Base-by-base conservation (phyloP, 2,888 invertebrate genomes). In the Thereva unica region DNA sequence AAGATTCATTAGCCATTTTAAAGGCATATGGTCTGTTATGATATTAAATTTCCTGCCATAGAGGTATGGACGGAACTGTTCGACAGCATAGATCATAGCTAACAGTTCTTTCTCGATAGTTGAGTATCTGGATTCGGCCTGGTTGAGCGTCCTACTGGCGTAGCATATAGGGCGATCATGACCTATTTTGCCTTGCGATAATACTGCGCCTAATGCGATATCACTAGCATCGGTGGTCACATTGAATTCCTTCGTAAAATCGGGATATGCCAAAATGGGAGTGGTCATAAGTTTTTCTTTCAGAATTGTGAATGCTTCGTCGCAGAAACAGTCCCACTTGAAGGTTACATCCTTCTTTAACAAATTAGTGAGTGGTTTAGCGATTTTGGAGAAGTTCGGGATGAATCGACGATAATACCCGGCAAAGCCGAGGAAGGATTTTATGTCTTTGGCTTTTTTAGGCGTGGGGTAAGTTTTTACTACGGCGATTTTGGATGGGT, bases 151-250 rank as follows among this genome's bases (percentile, higher is more conserved):
- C 23, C 23, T 23, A 2, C 23, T 23, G 23, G 23, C 23, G 23
- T 23, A 23, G 2, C 23, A 23, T 23, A 23, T 23, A 23, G 44
- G n/a, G 10, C 9, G 9, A 8, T 45, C n/a, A 4, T 9, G n/a
- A 8, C 10, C 4, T 5, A 8, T 4, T 5, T 44, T 9, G 4
- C 10, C 8, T 8, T 9, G n/a, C 5, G 10, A 10, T 9, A 45
- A 10, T 4, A 45, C 9, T 4, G 5, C 10, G 9, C n/a, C 5
- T 9, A 45, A 1, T 0, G 73, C 74, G 4, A 38, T 67, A 7
- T 71, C 61, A 5, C 70, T 69, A 0, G 75, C 75, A 49, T 76
- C 76, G 1, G 74, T 74, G 2, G 74, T 73, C n/a, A 76, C n/a
- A 8, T 67, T 54, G 53, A 75, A 76, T 4, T 5, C 23, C n/a